These are phyloP conservation scores for Mactromeris polynyma DNA, from an alignment of 2,888 invertebrate genomes.

Conservation along the genomic window DNA sequence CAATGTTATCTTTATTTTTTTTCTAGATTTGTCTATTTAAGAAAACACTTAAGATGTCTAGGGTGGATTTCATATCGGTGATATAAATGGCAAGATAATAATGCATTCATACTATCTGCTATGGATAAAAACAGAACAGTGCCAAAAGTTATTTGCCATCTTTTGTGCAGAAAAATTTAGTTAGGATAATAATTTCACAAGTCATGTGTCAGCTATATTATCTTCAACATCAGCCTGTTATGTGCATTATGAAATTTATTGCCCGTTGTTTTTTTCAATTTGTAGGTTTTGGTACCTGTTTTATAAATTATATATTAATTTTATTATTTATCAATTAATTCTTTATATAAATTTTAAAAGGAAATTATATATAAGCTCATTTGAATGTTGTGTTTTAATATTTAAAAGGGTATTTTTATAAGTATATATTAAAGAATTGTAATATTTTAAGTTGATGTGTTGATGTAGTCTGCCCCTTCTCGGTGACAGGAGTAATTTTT, in stretches of 20 bases:
- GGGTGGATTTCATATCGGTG: background rate
- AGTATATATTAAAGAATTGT: background rate
- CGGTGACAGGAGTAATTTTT: background rate
- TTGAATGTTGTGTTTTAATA: too few species aligned
- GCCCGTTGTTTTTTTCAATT: too few species aligned
- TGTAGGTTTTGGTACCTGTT: too few species aligned
- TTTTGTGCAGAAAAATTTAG: background rate
- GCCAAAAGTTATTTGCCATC: background rate
- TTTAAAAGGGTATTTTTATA: too few species aligned
- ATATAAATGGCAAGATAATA: slow-evolving; percentile 11
- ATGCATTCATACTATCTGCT: background rate
- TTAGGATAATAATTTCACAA: background rate
- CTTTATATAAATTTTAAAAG: too few species aligned
- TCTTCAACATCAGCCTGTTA: background rate
- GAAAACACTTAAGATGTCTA: background rate
- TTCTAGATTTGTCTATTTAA: background rate
- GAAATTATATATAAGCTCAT: too few species aligned
- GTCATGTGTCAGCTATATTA: background rate
- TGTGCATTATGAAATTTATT: too few species aligned
- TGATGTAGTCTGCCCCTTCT: background rate
- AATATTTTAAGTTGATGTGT: background rate
- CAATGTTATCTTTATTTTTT: slow-evolving; percentile 12
- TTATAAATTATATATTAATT: too few species aligned
- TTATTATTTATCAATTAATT: too few species aligned
- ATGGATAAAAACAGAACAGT: background rate